Evolutionary conservation across 2,797 vertebrate genomes (phyloP).

Genomic region (Lophius americanus): DNA sequence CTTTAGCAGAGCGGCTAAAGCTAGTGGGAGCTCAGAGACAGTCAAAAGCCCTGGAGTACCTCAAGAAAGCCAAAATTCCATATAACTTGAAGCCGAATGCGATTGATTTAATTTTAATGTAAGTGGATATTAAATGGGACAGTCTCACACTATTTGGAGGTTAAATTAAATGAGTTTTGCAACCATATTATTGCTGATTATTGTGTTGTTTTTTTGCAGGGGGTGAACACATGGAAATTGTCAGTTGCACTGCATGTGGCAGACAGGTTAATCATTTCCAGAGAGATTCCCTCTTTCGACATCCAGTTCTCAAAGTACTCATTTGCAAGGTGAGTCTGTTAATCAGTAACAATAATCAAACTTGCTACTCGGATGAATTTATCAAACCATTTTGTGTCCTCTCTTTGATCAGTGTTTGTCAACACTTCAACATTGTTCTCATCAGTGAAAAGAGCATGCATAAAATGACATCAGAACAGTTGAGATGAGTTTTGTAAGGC

Average conservation of each 20-base stretch:
- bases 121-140: not conserved
- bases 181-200: constrained; percentile 22
- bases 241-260: constrained; percentile 96
- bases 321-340: constrained; percentile 92
- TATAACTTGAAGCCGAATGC: too few relatives aligned
- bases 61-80: too few relatives aligned
- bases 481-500: not conserved
- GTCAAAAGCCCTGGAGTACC: too few relatives aligned
- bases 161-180: not conserved
- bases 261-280: constrained; percentile 98
- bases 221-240: constrained; percentile 91
- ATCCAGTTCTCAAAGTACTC: constrained; percentile 95
- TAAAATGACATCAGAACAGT: not conserved
- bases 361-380: not conserved
- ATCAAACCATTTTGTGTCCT: too few relatives aligned
- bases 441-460: not conserved
- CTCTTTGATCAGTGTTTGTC: not conserved
- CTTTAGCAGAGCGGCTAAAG: too few relatives aligned
- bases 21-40: too few relatives aligned
- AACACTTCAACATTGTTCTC: not conserved
- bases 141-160: not conserved
- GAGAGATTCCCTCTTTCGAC: constrained; percentile 93
- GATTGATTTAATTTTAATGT: not conserved
- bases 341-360: not conserved
- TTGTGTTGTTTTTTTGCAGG: constrained; percentile 56